phyloP scores from a whole-genome alignment of 2,888 invertebrate genomes.

The Timema podura region DNA sequence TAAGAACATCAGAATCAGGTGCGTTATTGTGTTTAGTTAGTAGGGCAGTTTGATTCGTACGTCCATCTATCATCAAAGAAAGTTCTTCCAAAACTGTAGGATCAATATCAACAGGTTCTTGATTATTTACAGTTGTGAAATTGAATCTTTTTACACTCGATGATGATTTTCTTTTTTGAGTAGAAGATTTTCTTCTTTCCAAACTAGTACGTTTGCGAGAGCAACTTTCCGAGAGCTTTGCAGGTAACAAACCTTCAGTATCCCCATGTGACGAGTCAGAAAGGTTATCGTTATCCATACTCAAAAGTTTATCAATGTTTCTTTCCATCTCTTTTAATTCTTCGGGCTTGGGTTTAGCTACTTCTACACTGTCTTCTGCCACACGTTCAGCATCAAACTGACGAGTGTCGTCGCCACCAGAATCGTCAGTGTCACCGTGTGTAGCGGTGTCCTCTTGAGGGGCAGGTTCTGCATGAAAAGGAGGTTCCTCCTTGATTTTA shows the following conservation, averaged over 20 bases:
- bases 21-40: constrained; percentile 27
- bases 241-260: no score
- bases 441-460: constrained; percentile 11
- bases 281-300: not conserved
- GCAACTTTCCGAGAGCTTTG: no score
- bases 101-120: constrained; percentile 30
- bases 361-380: no score
- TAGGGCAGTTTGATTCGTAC: not conserved
- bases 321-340: constrained; percentile 24
- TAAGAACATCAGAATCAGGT: constrained; percentile 27
- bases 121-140: not conserved
- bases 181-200: no score
- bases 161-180: no score
- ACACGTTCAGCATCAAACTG: no score
- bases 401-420: no score
- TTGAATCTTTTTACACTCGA: no score
- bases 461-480: not conserved
- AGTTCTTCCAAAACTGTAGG: constrained; percentile 30
- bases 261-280: no score
- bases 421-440: no score
- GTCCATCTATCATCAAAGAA: constrained; percentile 6
- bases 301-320: constrained; percentile 24
- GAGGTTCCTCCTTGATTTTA: constrained; percentile 16
- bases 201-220: no score
- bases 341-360: no score